Percentiles rank a stretch among this genome's conserved stretches.
phyloP scores from a whole-genome alignment of 2,888 invertebrate genomes.

The Drosophila kanekoi region DNA sequence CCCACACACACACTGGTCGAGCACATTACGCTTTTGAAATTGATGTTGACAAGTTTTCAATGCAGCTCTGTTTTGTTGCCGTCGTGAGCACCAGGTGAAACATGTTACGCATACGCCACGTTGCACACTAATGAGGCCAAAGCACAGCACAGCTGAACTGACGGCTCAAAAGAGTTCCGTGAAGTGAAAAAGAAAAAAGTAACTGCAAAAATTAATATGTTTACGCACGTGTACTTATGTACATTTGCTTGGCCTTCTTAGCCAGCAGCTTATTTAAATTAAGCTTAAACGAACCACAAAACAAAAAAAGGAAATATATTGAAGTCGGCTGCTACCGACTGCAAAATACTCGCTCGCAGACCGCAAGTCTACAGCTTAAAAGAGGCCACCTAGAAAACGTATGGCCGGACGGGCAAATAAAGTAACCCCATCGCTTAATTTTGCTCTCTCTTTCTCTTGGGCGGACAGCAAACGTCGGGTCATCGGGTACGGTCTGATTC shows the following conservation, averaged over 20 bases:
- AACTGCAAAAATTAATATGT: slow-evolving; percentile 17
- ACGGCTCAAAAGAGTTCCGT: slow-evolving; percentile 15
- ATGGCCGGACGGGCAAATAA: too few relatives aligned
- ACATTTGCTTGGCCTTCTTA: slow-evolving; percentile 41
- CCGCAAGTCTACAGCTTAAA: too few relatives aligned
- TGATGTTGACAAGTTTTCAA: slow-evolving; percentile 70
- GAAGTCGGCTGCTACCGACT: too few relatives aligned
- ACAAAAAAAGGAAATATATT: slow-evolving; percentile 2
- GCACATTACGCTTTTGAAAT: slow-evolving; percentile 62
- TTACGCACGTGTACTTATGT: slow-evolving; percentile 11
- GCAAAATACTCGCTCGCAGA: too few relatives aligned
- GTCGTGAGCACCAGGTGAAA: slow-evolving; percentile 64
- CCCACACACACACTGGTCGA: slow-evolving; percentile 51
- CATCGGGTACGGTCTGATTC: too few relatives aligned
- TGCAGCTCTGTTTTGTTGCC: slow-evolving; percentile 37
- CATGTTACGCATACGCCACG: slow-evolving; percentile 75
- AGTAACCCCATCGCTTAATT: too few relatives aligned
- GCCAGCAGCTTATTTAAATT: slow-evolving; percentile 59
- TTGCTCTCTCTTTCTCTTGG: too few relatives aligned
- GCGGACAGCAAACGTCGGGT: too few relatives aligned
- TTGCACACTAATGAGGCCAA: slow-evolving; percentile 72
- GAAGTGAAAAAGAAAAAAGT: slow-evolving; percentile 2
- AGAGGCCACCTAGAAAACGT: too few relatives aligned
- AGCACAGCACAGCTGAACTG: slow-evolving; percentile 29
- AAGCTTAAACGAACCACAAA: slow-evolving; percentile 44